These are phyloP conservation scores for Tenthredo distinguenda DNA, from an alignment of 2,888 invertebrate genomes.

Conservation along the genomic window DNA sequence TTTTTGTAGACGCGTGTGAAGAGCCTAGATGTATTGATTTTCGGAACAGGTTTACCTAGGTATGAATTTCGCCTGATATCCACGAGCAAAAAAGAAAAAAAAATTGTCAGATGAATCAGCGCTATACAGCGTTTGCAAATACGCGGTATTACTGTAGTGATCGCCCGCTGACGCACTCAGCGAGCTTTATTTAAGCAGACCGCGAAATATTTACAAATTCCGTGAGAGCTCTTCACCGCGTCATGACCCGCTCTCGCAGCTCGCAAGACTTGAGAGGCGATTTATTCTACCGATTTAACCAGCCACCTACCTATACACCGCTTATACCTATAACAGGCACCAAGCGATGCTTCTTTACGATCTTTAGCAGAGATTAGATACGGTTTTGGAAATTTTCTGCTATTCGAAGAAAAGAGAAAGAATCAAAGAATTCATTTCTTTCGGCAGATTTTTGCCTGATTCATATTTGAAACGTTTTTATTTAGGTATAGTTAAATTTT, in stretches of 20 bases:
- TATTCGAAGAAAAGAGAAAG: background rate
- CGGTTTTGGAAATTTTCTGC: background rate
- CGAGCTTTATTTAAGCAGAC: slow-evolving; percentile 66
- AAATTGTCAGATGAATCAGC: slow-evolving; percentile 59
- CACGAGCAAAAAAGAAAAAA: background rate
- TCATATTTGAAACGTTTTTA: background rate
- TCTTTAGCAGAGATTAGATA: background rate
- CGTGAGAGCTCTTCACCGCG: slow-evolving; percentile 47
- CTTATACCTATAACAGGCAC: background rate
- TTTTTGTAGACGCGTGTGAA: too few species aligned
- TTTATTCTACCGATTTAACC: slow-evolving; percentile 15
- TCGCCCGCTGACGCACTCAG: slow-evolving; percentile 52
- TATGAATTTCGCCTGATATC: background rate
- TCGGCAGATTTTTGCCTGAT: too few species aligned
- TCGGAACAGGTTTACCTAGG: background rate
- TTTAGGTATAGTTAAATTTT: background rate
- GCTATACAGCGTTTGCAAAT: slow-evolving; percentile 47
- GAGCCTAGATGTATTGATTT: too few species aligned
- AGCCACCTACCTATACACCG: background rate
- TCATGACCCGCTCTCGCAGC: background rate
- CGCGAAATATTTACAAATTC: slow-evolving; percentile 69
- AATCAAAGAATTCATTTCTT: background rate
- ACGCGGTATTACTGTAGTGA: slow-evolving; percentile 13
- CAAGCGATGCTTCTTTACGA: background rate
- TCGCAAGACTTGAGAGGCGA: background rate